Base-by-base conservation (phyloP, 1,140 invertebrate species). In the Drosophila nasuta region DNA sequence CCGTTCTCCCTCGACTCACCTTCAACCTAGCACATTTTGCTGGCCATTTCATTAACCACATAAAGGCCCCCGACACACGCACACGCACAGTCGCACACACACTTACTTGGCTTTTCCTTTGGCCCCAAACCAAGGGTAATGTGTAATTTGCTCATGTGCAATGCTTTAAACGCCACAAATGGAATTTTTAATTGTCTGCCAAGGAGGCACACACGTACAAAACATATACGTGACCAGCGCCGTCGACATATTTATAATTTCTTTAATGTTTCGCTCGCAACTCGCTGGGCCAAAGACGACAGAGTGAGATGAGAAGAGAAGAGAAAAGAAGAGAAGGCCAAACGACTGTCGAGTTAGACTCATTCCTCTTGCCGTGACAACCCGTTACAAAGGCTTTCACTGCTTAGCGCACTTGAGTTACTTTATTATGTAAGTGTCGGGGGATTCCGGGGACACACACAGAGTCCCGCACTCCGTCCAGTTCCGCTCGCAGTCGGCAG, bases 141-240 rank as follows among this genome's bases (percentile, higher is more conserved):
- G 38, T 49, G 43, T 70, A 63, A 75, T 71, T 71, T 59, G 59
- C 60, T 75, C 60, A 71, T 56, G 51, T 71, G 68, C 48, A 54
- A 64, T 52, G 60, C 54, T 60, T 75, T 59, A 75, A 75, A 75
- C 48, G 52, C 71, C 64, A 80, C 70, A 81, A 81, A 81, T 78
- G 75, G 75, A 81, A 81, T 81, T 75, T 81, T 75, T 71, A 78
- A 80, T 75, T 80, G 68, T 68, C 68, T 79, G 59, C 52, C 58
- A 52, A 78, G 57, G 54, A 62, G 59, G 59, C 17, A 15, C 25
- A 57, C 60, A n/a, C 65, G 28, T 20, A 46, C 63, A 51, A 10
- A 38, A 11, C 48, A 59, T 43, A 52, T 65, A 72, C 70, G 52
- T 72, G 62, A 72, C 52, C 62, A 51, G 62, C 33, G 13, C 35